Evolutionary conservation across 1,140 invertebrate species (phyloP).

Genomic region (Eurosta solidaginis): DNA sequence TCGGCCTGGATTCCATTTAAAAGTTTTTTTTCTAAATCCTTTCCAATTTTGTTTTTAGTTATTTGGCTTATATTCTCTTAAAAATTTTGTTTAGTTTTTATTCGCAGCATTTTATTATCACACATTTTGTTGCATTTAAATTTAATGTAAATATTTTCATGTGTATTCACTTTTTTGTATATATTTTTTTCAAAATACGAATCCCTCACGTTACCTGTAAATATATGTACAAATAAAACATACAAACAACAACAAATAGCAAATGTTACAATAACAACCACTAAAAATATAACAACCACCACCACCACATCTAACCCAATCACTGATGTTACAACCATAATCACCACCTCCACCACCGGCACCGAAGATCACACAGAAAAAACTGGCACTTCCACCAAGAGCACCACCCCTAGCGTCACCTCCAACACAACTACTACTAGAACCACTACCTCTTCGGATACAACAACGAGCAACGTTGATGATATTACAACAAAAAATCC

Average conservation of each 20-base stretch:
- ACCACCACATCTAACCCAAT: conserved; percentile 48
- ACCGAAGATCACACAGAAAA: conserved; percentile 33
- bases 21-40: no score
- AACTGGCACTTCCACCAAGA: conserved; percentile 42
- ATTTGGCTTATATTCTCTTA: no score
- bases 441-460: conserved; percentile 39
- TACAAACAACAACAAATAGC: conserved; percentile 41
- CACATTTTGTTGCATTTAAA: not conserved
- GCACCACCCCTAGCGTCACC: conserved; percentile 38
- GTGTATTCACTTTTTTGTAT: conserved; percentile 24
- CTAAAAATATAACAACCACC: conserved; percentile 38
- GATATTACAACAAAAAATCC: conserved; percentile 4
- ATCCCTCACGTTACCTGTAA: conserved; percentile 44
- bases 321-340: conserved; percentile 37
- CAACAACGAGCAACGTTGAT: conserved; percentile 21
- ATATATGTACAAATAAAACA: conserved; percentile 56
- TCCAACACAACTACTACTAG: conserved; percentile 34
- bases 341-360: conserved; percentile 33
- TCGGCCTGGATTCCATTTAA: no score
- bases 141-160: conserved; percentile 26
- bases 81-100: not conserved
- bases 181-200: conserved; percentile 11
- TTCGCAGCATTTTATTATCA: not conserved
- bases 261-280: conserved; percentile 40
- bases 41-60: no score